These are phyloP conservation scores for Pluvianellus socialis DNA, from an alignment of 2,113 vertebrate species.

Conservation along the genomic window DNA sequence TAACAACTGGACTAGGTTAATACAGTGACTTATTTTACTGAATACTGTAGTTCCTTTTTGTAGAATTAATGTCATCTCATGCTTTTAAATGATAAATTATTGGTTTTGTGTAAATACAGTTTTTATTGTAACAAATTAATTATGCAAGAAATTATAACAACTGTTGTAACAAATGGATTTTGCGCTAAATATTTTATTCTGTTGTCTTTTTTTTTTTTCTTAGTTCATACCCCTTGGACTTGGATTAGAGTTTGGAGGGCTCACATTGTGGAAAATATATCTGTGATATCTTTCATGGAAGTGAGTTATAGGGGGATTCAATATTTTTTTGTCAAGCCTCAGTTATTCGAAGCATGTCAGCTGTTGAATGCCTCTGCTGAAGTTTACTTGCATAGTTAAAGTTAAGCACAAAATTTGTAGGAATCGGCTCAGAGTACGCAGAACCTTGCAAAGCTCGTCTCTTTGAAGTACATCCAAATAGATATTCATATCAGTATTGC, in stretches of 20 bases:
- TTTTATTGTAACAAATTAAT: not conserved
- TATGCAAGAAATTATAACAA: not conserved
- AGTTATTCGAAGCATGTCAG: not conserved
- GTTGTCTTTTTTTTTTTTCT: not conserved
- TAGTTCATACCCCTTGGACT: not conserved
- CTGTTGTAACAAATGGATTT: not conserved
- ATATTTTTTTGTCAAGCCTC: not conserved
- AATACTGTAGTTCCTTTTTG: not conserved
- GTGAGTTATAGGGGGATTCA: not conserved
- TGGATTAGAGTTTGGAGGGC: not conserved
- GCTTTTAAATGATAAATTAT: not conserved
- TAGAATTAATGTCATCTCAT: not conserved
- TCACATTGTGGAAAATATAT: not conserved
- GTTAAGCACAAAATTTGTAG: not conserved
- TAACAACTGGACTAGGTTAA: not conserved
- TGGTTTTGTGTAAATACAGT: not conserved
- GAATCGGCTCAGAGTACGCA: not conserved
- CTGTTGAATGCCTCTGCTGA: not conserved
- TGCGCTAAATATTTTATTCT: not conserved
- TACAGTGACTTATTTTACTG: not conserved
- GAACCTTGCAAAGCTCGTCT: not conserved
- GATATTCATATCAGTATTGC: conserved; percentile 6
- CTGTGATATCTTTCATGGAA: not conserved
- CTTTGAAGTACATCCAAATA: not conserved
- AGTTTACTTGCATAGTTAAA: not conserved